Conservation (phyloP, 2,888 invertebrate species). For the Myathropa florea region DNA sequence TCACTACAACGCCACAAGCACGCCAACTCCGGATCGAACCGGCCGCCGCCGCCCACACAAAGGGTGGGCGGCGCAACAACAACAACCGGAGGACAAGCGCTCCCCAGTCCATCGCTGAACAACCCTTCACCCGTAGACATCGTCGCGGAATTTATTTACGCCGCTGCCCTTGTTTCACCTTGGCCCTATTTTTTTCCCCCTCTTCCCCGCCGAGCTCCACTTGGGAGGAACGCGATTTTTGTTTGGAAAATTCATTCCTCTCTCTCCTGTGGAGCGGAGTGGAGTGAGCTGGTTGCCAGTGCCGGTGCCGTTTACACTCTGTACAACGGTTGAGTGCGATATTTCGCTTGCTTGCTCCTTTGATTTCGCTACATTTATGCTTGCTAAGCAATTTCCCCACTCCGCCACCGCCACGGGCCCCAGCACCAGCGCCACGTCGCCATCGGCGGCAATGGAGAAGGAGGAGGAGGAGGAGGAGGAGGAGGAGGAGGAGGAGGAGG, state of each 20-base stretch:
- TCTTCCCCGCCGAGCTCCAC: background rate
- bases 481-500: background rate
- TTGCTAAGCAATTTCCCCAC: slow-evolving; percentile 29
- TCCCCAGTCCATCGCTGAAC: background rate
- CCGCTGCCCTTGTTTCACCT: slow-evolving; percentile 65
- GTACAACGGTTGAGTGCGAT: slow-evolving; percentile 44
- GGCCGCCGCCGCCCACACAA: background rate
- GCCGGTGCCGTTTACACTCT: slow-evolving; percentile 24
- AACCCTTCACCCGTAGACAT: slow-evolving; percentile 58
- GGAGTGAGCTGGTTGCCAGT: background rate
- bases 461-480: background rate
- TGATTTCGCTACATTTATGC: slow-evolving; percentile 40
- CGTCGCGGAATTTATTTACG: slow-evolving; percentile 61
- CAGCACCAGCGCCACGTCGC: background rate
- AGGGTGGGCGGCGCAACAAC: background rate
- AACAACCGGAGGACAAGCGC: slow-evolving; percentile 21
- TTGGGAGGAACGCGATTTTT: background rate
- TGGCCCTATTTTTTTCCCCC: slow-evolving; percentile 39
- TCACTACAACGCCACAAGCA: background rate
- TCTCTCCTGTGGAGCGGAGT: background rate
- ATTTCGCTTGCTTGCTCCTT: slow-evolving; percentile 31
- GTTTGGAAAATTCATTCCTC: slow-evolving; percentile 23
- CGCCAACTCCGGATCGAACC: background rate
- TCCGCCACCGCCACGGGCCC: background rate
- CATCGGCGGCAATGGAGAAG: no score